Conservation (phyloP, 2,113 vertebrate genomes). For the Theropithecus gelada region DNA sequence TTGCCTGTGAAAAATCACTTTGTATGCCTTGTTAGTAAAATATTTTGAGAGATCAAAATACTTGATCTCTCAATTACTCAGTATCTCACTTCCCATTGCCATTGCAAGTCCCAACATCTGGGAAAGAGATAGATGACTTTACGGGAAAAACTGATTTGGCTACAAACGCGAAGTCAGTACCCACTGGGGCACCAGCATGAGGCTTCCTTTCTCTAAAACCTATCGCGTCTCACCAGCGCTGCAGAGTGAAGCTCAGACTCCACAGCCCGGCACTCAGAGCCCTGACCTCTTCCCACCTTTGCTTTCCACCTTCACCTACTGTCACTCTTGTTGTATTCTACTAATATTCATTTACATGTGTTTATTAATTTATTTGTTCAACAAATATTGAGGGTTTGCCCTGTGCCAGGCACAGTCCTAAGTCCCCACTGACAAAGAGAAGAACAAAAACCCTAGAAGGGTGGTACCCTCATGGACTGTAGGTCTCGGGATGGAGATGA, state of each 20-base stretch:
- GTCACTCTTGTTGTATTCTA: background rate
- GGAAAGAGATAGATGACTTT: background rate
- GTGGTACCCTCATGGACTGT: no score
- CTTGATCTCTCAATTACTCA: background rate
- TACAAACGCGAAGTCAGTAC: background rate
- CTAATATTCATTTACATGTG: background rate
- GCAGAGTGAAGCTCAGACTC: background rate
- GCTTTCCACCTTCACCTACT: background rate
- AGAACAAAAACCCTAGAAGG: background rate
- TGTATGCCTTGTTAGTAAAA: background rate
- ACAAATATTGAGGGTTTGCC: background rate
- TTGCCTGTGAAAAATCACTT: background rate
- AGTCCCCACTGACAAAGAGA: background rate
- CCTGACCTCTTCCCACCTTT: background rate
- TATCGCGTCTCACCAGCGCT: background rate
- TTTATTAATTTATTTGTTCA: background rate
- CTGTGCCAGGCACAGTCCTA: background rate
- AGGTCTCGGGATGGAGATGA: background rate
- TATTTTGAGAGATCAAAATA: background rate
- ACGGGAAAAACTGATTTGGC: background rate
- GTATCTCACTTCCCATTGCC: background rate
- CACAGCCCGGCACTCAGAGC: background rate
- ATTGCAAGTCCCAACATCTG: background rate
- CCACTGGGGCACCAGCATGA: background rate
- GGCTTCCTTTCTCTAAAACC: background rate